Conservation (phyloP, 2,797 vertebrate genomes). For the Tinamus major region DNA sequence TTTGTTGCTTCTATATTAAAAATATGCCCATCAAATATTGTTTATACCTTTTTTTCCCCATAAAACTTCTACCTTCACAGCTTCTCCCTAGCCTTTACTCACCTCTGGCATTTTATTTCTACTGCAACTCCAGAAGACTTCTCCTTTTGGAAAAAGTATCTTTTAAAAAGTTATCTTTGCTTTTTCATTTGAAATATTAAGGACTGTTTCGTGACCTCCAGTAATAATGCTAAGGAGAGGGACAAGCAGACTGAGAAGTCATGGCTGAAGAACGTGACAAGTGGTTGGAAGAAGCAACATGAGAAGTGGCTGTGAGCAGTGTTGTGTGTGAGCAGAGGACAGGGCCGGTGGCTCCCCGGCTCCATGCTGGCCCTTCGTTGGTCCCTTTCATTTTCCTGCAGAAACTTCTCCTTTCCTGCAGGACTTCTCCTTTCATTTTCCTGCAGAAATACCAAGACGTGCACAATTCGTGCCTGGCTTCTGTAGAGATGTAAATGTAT, state of each 20-base stretch:
- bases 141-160: not conserved
- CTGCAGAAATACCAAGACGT: not conserved
- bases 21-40: not conserved
- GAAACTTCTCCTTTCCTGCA: too few relatives aligned
- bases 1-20: conserved; percentile 8
- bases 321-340: too few relatives aligned
- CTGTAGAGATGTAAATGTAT: too few relatives aligned
- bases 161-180: not conserved
- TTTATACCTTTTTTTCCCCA: not conserved
- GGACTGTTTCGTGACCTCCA: not conserved
- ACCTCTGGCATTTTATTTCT: not conserved
- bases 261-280: too few relatives aligned
- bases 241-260: not conserved
- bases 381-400: too few relatives aligned
- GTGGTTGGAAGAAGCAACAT: too few relatives aligned
- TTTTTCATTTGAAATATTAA: not conserved
- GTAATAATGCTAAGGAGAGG: too few relatives aligned
- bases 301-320: too few relatives aligned
- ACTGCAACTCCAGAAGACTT: not conserved
- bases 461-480: not conserved
- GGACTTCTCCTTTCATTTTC: not conserved
- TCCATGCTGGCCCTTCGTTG: not conserved
- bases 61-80: not conserved
- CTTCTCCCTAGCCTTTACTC: not conserved
- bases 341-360: not conserved